Evolutionary conservation across 2,113 vertebrate genomes (phyloP), one percentile per base, ranked within the genome.

Genomic region (Rousettus leschenaultii): DNA sequence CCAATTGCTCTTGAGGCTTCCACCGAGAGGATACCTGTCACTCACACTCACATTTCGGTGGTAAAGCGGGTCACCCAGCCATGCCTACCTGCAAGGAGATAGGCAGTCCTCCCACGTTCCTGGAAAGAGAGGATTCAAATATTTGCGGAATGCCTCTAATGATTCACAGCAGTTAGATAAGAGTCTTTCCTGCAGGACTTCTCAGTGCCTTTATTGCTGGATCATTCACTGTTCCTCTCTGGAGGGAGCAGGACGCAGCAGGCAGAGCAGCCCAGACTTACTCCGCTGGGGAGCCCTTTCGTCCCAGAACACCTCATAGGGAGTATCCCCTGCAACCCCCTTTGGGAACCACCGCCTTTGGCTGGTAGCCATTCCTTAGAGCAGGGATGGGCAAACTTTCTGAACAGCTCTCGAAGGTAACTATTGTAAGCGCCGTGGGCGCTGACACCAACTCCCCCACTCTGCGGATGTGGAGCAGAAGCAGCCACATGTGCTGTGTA

Each of bases 191-290:
- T 12, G 18, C n/a, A 78, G 86, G 74, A 43, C 51, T 86, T 80
- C 24, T 75, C 66, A 22, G 74, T 1, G 51, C 38, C 66, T 86
- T 82, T 35, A 4, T 28, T 12, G 10, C 0, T 0, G 30, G n/a
- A 0, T 1, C 7, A 2, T 12, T 83, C 26, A 2, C 16, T 6
- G 5, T 61, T 43, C 13, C 10, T 18, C 61, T 43, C 74, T 26
- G 61, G 40, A 87, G 66, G 51, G 18, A 78, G 45, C 9, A 7
- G 61, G 68, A 6, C 13, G 7, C 24, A 1, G 24, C 38, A 33
- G 45, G 24, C 43, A 15, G 48, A 53, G 18, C 24, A 43, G 26
- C 38, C 13, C 16, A 53, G 35, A 43, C 40, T 61, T 35, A 35
- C 53, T 35, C 1, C 4, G 13, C n/a, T 22, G 45, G 5, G 70